Conservation (phyloP, 2,797 vertebrate genomes). For the Picus viridis region DNA sequence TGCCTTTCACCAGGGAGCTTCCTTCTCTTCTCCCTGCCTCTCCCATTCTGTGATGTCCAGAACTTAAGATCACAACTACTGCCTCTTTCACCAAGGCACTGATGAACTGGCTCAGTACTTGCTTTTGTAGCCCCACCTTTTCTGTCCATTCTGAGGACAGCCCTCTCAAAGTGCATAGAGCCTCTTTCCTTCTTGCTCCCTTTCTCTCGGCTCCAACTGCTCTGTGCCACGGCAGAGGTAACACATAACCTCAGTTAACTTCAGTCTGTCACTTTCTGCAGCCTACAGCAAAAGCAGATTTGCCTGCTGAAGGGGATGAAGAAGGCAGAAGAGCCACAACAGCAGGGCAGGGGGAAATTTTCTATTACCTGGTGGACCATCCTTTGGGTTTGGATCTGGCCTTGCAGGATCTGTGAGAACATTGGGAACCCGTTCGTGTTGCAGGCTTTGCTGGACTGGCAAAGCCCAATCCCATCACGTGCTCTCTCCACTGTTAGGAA, state of each 20-base stretch:
- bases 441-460: neutral
- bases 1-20: neutral
- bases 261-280: neutral
- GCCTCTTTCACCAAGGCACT: neutral
- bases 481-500: neutral
- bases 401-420: neutral
- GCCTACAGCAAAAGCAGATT: neutral
- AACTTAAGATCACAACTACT: neutral
- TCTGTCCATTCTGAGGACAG: neutral
- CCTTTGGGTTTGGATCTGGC: neutral
- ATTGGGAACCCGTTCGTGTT: neutral
- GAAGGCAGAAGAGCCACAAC: neutral
- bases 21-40: neutral
- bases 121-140: neutral
- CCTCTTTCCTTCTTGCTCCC: neutral
- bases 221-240: neutral
- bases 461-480: neutral
- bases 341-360: neutral
- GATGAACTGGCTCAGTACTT: neutral
- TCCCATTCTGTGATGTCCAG: neutral
- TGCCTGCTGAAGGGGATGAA: neutral
- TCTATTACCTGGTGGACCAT: neutral
- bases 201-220: neutral
- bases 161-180: neutral
- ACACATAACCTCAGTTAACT: neutral